Evolutionary conservation across 2,113 vertebrate genomes (phyloP), one percentile per base, ranked within the genome.

Genomic region (Sinocyclocheilus grahami): DNA sequence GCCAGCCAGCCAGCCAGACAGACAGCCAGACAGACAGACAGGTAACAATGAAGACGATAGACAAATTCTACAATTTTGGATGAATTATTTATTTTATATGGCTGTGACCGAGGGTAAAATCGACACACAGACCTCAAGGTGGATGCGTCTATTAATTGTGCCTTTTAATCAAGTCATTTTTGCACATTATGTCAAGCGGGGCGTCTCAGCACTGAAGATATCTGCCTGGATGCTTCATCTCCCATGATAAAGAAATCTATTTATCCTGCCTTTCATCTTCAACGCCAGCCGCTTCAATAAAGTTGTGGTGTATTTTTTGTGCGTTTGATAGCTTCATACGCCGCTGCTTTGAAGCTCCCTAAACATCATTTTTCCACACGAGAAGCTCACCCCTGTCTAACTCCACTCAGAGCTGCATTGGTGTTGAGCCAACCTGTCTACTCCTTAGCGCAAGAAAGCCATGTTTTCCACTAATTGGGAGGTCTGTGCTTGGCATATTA

Each of bases 401-500:
- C 80, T 82, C 16, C 2, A 69, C 63, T 82, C 65, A 33, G 80
- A 82, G 63, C 42, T 33, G 42, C 80, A 82, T n/a, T 82, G 80
- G 80, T 82, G 62, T 82, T 69, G 63, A 71, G 63, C 80, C 80
- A 82, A 82, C 62, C 80, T 82, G 63, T 82, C 80, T 67, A 30
- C 80, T 82, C 62, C 46, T 69, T 69, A 67, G 63, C 42, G 18
- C 46, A 51, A 82, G 63, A 53, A 82, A 82, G 63, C 80, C 80
- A 71, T 71, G 80, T 82, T 69, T 82, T 71, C 62, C 63, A 82
- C 80, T 82, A 82, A 82, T 82, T 82, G 80, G 80, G 46, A 82
- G 80, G 80, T 53, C 63, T 82, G 80, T 82, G 63, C 80, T 69
- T 82, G 80, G 80, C 80, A 82, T 82, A 82, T 82, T 82, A 82